phyloP scores from a whole-genome alignment of 2,113 vertebrate genomes.

The Tinamus guttatus region DNA sequence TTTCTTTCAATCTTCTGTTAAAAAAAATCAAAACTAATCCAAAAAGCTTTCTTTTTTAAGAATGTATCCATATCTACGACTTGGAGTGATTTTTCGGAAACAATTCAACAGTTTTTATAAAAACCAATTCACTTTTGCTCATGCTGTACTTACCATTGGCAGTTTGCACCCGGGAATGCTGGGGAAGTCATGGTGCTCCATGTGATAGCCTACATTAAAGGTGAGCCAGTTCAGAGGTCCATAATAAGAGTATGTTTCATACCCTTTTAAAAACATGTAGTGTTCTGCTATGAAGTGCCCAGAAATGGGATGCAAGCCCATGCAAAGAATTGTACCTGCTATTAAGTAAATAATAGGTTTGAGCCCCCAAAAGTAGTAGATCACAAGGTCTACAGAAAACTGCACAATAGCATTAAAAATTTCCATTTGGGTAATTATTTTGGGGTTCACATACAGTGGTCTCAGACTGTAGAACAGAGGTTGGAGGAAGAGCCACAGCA shows the following conservation, averaged over 20 bases:
- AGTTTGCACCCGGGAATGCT: conserved; percentile 94
- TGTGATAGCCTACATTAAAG: conserved; percentile 97
- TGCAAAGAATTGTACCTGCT: conserved; percentile 87
- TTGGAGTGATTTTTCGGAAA: background rate
- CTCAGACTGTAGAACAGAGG: conserved; percentile 91
- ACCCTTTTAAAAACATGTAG: conserved; percentile 95
- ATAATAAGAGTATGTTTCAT: conserved; percentile 98
- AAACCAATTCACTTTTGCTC: background rate
- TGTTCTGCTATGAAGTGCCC: conserved; percentile 98
- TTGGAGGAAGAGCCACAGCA: conserved; percentile 92
- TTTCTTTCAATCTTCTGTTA: background rate
- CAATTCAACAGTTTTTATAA: background rate
- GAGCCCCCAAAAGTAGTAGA: conserved; percentile 88
- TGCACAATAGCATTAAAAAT: conserved; percentile 86
- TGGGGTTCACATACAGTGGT: conserved; percentile 91
- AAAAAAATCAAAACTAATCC: background rate
- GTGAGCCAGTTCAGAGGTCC: conserved; percentile 93
- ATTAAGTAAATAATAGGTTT: conserved; percentile 92
- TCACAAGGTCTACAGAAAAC: conserved; percentile 78
- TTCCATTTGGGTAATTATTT: conserved; percentile 88
- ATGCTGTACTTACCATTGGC: conserved; percentile 84
- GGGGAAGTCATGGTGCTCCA: conserved; percentile 98
- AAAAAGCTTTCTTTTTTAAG: background rate
- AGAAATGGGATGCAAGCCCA: conserved; percentile 96
- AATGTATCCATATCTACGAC: background rate